phyloP scores from a whole-genome alignment of 2,113 vertebrate genomes.

The Ptilonorhynchus violaceus region DNA sequence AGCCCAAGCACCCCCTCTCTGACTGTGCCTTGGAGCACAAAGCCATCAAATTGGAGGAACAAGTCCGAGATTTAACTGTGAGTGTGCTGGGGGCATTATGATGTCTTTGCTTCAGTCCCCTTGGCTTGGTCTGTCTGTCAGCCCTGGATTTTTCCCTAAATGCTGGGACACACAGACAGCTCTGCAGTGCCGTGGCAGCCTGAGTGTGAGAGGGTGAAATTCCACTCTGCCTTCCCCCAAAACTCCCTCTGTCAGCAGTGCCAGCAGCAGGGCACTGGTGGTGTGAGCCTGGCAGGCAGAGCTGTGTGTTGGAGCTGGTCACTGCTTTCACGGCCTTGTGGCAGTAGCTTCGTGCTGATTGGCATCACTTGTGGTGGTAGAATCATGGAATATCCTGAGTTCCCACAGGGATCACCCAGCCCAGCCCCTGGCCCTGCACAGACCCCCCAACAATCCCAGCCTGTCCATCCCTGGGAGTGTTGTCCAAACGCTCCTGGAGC shows the following conservation, averaged over 20 bases:
- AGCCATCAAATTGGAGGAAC: slow-evolving; percentile 79
- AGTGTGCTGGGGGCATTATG: slow-evolving; percentile 10
- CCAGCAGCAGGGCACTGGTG: background rate
- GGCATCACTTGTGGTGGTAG: background rate
- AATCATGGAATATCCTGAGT: background rate
- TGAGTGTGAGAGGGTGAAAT: background rate
- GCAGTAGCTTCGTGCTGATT: background rate
- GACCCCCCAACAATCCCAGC: background rate
- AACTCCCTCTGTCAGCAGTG: background rate
- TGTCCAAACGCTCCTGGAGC: background rate
- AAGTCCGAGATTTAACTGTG: slow-evolving; percentile 83
- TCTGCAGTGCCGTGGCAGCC: background rate
- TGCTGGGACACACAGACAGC: accelerated
- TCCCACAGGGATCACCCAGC: background rate
- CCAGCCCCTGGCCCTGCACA: background rate
- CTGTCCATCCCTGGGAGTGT: background rate
- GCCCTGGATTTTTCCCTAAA: background rate
- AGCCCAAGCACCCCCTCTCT: slow-evolving; percentile 65
- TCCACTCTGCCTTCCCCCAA: background rate
- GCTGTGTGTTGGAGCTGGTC: background rate
- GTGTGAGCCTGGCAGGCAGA: background rate
- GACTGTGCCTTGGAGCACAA: slow-evolving; percentile 72
- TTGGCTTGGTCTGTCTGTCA: background rate
- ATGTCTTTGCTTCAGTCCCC: background rate
- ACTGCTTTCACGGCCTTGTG: background rate